Conservation (phyloP, 2,888 invertebrate species). For the Endotricha flammealis region DNA sequence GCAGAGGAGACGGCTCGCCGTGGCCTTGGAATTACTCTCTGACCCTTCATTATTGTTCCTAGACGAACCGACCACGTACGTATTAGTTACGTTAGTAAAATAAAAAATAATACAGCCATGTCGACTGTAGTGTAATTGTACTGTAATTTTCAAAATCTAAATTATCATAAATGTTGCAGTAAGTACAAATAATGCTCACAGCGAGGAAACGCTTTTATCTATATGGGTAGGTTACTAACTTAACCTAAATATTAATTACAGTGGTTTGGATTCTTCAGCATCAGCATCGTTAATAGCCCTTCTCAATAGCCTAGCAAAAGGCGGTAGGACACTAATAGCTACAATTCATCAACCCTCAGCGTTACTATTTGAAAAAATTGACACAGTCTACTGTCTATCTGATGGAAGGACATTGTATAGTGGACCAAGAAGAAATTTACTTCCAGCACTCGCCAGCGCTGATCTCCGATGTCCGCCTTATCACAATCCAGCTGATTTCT, state of each 20-base stretch:
- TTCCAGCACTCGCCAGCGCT: slow-evolving; percentile 87
- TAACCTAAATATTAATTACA: too few species aligned
- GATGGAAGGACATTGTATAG: slow-evolving; percentile 91
- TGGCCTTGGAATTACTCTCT: slow-evolving; percentile 89
- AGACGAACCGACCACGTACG: slow-evolving; percentile 91
- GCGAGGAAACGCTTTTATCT: too few species aligned
- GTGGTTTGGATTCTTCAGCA: slow-evolving; percentile 93
- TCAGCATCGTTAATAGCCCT: slow-evolving; percentile 90
- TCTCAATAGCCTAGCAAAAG: slow-evolving; percentile 87
- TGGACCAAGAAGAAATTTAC: slow-evolving; percentile 84
- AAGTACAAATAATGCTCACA: too few species aligned
- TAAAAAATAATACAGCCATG: too few species aligned
- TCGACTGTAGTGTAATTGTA: too few species aligned
- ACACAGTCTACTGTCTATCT: slow-evolving; percentile 90
- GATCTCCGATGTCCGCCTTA: slow-evolving; percentile 92
- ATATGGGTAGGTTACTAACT: too few species aligned
- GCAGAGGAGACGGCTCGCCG: slow-evolving; percentile 88
- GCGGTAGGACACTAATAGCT: slow-evolving; percentile 92
- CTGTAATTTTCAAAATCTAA: too few species aligned
- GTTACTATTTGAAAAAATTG: slow-evolving; percentile 94
- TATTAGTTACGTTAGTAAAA: slow-evolving; percentile 82
- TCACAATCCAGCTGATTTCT: slow-evolving; percentile 97
- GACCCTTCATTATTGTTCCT: slow-evolving; percentile 93
- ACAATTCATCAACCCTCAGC: slow-evolving; percentile 98
- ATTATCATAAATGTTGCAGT: too few species aligned